These are phyloP conservation scores for Alaudala cheleensis DNA, from an alignment of 2,113 vertebrate genomes.

Conservation along the genomic window DNA sequence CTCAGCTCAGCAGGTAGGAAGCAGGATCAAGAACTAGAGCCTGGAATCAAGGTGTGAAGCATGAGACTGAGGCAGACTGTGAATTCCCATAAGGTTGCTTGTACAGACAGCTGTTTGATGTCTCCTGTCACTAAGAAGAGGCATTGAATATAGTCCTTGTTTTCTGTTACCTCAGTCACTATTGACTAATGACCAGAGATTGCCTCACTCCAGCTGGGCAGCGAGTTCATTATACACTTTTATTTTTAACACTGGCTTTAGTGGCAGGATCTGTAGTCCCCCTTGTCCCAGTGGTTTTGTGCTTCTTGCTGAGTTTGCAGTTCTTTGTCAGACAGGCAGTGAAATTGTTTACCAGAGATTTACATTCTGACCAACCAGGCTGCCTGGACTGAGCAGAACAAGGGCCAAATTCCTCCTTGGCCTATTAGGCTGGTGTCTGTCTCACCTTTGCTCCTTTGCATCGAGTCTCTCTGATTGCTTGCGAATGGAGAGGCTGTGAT, in stretches of 20 bases:
- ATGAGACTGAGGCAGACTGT: not conserved
- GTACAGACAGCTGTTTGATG: not conserved
- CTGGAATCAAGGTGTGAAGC: not conserved
- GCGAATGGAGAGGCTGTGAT: not conserved
- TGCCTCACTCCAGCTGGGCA: not conserved
- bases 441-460: slow-evolving; percentile 51
- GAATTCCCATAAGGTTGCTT: not conserved
- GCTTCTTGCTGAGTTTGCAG: not conserved
- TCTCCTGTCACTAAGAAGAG: not conserved
- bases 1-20: not conserved
- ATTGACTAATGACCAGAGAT: not conserved
- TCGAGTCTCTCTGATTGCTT: slow-evolving; percentile 36
- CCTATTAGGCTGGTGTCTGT: slow-evolving; percentile 11
- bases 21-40: not conserved
- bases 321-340: not conserved
- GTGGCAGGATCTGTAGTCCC: not conserved
- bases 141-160: not conserved
- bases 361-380: slow-evolving; percentile 17
- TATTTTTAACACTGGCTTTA: not conserved
- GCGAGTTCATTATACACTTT: not conserved
- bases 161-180: not conserved
- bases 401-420: slow-evolving; percentile 22
- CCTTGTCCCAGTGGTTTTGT: not conserved
- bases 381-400: not conserved
- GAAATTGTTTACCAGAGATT: slow-evolving; percentile 31